These are phyloP conservation scores for Leptinotarsa undecemlineata DNA, from an alignment of 1,140 invertebrate genomes.

Conservation along the genomic window DNA sequence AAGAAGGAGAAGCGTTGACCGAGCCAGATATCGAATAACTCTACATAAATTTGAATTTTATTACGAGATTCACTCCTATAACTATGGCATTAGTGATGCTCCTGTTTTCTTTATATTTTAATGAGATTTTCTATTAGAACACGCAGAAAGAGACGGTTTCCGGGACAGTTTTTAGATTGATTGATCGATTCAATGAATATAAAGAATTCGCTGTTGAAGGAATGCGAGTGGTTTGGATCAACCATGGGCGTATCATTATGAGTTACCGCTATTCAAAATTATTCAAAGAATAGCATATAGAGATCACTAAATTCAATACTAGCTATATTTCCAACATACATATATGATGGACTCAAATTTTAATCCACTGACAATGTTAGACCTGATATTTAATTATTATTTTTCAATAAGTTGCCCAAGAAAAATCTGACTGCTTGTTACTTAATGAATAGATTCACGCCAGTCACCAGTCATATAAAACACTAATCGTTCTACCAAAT, in stretches of 20 bases:
- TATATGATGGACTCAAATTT: too few relatives aligned
- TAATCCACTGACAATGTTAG: too few relatives aligned
- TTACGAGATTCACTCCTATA: constrained; percentile 30
- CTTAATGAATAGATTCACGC: too few relatives aligned
- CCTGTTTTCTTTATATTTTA: constrained; percentile 22
- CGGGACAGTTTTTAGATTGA: constrained; percentile 1
- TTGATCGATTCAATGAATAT: not conserved
- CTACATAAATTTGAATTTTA: constrained; percentile 44
- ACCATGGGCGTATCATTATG: not conserved
- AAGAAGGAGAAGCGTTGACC: constrained; percentile 39
- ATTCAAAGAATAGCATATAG: too few relatives aligned
- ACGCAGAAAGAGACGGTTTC: constrained; percentile 4
- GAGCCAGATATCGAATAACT: constrained; percentile 44
- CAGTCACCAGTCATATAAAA: too few relatives aligned
- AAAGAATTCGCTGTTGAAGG: not conserved
- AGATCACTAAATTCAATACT: too few relatives aligned
- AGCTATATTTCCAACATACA: too few relatives aligned
- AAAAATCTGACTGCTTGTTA: too few relatives aligned
- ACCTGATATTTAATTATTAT: too few relatives aligned
- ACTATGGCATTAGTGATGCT: constrained; percentile 31
- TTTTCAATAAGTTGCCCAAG: too few relatives aligned
- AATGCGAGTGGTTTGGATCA: not conserved
- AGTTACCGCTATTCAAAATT: too few relatives aligned
- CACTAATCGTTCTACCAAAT: too few relatives aligned
- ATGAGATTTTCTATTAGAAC: not conserved